phyloP scores from a whole-genome alignment of 1,140 invertebrate species.

The Macrostomum lignano region DNA sequence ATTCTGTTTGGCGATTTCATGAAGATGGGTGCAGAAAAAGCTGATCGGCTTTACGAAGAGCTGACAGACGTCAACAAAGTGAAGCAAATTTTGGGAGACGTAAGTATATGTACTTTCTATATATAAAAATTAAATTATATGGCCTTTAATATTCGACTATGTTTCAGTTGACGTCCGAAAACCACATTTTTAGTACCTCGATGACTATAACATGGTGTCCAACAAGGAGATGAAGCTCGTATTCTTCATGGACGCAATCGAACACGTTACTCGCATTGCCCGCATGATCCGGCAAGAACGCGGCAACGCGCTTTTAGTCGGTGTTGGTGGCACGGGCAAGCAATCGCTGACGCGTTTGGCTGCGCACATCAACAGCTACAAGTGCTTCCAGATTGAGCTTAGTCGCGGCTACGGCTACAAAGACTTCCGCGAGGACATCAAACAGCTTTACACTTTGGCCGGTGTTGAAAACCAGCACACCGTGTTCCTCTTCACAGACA shows the following conservation, averaged over 20 bases:
- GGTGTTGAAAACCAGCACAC: constrained; percentile 25
- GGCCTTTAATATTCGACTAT: neutral
- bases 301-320: constrained; percentile 27
- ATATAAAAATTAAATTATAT: neutral
- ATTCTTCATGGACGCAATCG: constrained; percentile 28
- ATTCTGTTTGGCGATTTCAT: constrained; percentile 29
- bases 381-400: constrained; percentile 55
- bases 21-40: constrained; percentile 18
- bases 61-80: constrained; percentile 20
- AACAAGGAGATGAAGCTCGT: constrained; percentile 20
- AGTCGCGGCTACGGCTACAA: constrained; percentile 47
- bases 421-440: constrained; percentile 46
- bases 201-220: constrained; percentile 24
- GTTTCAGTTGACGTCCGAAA: neutral
- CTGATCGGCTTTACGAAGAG: constrained; percentile 24
- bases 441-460: constrained; percentile 35
- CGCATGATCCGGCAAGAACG: constrained; percentile 26
- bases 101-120: constrained; percentile 1
- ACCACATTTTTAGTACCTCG: constrained; percentile 23
- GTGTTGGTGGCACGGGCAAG: constrained; percentile 29
- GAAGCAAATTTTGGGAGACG: constrained; percentile 7
- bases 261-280: constrained; percentile 25
- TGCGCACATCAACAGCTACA: constrained; percentile 28
- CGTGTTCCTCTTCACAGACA: constrained; percentile 29
- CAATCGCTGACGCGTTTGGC: constrained; percentile 28